phyloP scores from a whole-genome alignment of 2,888 invertebrate species.

The Drosophila prolongata region DNA sequence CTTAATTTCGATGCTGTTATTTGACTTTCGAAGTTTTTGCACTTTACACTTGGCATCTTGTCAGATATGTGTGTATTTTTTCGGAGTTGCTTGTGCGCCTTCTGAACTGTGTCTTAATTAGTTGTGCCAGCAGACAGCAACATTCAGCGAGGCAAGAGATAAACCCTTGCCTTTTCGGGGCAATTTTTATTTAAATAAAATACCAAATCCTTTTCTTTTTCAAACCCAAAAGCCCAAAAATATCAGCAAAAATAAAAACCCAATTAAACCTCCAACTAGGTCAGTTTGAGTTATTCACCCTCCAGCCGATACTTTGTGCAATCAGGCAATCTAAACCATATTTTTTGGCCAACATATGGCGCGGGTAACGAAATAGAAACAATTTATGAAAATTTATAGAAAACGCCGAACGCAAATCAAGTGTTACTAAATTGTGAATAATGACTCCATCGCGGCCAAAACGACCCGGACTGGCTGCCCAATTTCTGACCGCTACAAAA shows the following conservation, averaged over 20 bases:
- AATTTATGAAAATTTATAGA: constrained; percentile 69
- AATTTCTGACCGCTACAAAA: constrained; percentile 64
- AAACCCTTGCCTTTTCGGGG: not conserved
- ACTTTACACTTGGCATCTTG: constrained; percentile 49
- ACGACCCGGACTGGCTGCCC: constrained; percentile 44
- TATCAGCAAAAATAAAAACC: not conserved
- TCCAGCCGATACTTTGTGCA: constrained; percentile 33
- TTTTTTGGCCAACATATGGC: constrained; percentile 11
- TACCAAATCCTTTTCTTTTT: not conserved
- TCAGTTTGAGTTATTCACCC: constrained; percentile 21
- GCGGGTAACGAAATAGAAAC: constrained; percentile 40
- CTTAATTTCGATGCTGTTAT: constrained; percentile 31
- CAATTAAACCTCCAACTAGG: constrained; percentile 32
- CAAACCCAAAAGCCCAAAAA: not conserved
- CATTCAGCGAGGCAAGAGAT: not conserved
- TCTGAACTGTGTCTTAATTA: constrained; percentile 65
- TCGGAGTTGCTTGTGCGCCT: constrained; percentile 8
- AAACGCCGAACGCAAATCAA: constrained; percentile 77
- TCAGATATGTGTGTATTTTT: constrained; percentile 25
- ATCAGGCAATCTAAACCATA: constrained; percentile 35
- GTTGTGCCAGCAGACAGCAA: constrained; percentile 44
- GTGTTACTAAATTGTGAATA: constrained; percentile 80
- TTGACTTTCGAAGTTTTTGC: constrained; percentile 11
- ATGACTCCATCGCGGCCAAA: constrained; percentile 65
- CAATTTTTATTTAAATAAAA: not conserved